phyloP scores from a whole-genome alignment of 2,888 invertebrate genomes.

The Petrolisthes cinctipes region DNA sequence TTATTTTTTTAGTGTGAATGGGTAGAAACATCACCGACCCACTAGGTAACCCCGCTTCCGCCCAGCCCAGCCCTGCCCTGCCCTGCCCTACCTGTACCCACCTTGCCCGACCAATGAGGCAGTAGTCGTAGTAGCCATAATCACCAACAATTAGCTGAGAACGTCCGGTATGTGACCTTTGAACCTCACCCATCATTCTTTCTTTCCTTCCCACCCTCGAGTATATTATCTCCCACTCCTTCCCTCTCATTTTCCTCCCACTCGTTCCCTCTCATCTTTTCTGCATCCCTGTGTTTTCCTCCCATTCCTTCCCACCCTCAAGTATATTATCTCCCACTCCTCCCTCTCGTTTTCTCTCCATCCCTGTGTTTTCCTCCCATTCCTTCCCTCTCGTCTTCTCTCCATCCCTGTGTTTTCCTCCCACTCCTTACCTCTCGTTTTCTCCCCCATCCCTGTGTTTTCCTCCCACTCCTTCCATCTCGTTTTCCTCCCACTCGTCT shows the following conservation, averaged over 20 bases:
- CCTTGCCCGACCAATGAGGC: too few relatives aligned
- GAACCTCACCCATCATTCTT: neutral
- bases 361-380: neutral
- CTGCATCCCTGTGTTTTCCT: neutral
- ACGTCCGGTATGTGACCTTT: constrained; percentile 31
- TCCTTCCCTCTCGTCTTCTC: neutral
- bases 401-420: neutral
- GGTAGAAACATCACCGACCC: too few relatives aligned
- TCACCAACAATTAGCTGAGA: constrained; percentile 16
- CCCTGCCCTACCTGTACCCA: too few relatives aligned
- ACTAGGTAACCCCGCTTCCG: too few relatives aligned
- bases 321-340: neutral
- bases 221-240: neutral
- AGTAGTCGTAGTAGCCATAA: constrained; percentile 22
- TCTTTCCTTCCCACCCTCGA: neutral
- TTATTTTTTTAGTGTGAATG: too few relatives aligned
- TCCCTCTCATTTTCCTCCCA: neutral
- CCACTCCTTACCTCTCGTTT: neutral
- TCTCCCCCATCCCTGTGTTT: neutral
- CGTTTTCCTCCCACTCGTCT: neutral
- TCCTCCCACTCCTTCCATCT: neutral
- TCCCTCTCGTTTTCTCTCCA: neutral
- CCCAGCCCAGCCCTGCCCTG: too few relatives aligned
- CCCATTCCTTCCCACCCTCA: neutral
- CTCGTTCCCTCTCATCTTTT: neutral